These are phyloP conservation scores for Gallinago solitaria DNA, from an alignment of 2,797 vertebrate genomes.

Conservation along the genomic window DNA sequence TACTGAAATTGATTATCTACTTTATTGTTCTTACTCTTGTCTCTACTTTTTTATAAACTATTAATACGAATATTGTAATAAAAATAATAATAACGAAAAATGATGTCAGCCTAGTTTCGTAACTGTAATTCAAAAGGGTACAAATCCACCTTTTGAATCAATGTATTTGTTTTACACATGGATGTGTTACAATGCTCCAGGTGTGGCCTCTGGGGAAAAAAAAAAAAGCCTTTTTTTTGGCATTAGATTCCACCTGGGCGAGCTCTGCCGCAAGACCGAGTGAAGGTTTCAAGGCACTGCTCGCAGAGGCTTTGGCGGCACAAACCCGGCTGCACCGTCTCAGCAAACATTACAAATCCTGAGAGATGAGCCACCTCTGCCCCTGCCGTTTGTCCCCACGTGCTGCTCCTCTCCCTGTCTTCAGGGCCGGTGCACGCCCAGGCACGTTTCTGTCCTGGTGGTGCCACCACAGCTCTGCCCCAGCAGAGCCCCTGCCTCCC, in stretches of 20 bases:
- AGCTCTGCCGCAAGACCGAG: not conserved
- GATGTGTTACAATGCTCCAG: rapidly evolving
- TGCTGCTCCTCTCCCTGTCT: no score
- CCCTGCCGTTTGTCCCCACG: rapidly evolving
- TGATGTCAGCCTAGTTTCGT: not conserved
- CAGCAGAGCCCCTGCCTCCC: rapidly evolving
- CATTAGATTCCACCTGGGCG: not conserved
- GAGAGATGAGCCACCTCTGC: not conserved
- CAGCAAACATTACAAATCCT: not conserved
- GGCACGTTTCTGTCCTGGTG: not conserved
- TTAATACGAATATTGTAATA: not conserved
- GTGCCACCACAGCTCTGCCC: not conserved
- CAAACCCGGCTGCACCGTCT: rapidly evolving
- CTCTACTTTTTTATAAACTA: not conserved
- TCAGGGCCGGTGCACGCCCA: rapidly evolving
- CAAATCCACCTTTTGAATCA: not conserved
- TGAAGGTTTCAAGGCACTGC: not conserved
- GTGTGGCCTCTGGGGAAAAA: not conserved
- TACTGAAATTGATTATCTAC: not conserved
- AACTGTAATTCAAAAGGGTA: not conserved
- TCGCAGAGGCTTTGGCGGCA: not conserved
- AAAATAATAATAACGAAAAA: not conserved
- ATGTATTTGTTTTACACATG: rapidly evolving
- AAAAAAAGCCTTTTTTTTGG: no score
- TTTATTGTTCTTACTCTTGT: not conserved